Percentiles rank a stretch among this genome's conserved stretches.
These are phyloP conservation scores for Andrena haemorrhoa DNA, from an alignment of 2,888 invertebrate species.

Conservation along the genomic window DNA sequence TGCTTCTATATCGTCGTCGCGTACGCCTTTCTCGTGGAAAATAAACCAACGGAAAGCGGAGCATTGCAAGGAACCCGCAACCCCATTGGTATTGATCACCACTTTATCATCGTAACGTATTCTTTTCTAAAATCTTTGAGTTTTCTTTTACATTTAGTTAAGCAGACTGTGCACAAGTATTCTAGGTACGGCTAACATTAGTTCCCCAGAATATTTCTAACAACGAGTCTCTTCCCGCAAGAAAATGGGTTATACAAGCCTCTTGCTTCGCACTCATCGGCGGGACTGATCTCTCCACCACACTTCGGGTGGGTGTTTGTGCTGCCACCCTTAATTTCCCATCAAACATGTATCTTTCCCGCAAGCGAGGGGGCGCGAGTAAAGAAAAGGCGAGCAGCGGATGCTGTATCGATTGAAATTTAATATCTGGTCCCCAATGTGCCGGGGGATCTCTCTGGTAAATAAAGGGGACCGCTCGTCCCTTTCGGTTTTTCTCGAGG, in stretches of 20 bases:
- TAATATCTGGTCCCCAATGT: slow-evolving; percentile 80
- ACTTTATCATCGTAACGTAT: not conserved
- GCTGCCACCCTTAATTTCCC: slow-evolving; percentile 73
- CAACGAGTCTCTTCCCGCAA: not conserved
- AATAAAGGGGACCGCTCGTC: slow-evolving; percentile 76
- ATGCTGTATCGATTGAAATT: slow-evolving; percentile 83
- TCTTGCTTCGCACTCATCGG: slow-evolving; percentile 34
- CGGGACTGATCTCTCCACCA: slow-evolving; percentile 39
- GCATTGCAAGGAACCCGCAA: not conserved
- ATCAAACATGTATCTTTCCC: slow-evolving; percentile 73
- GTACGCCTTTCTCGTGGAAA: slow-evolving; percentile 28
- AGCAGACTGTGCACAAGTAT: not conserved
- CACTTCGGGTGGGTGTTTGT: slow-evolving; percentile 60
- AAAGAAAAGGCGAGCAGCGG: slow-evolving; percentile 73
- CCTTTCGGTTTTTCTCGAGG: slow-evolving; percentile 53
- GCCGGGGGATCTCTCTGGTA: slow-evolving; percentile 76
- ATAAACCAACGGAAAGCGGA: slow-evolving; percentile 25
- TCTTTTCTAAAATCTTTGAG: not conserved
- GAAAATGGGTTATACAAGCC: slow-evolving; percentile 11
- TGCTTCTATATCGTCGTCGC: slow-evolving; percentile 11
- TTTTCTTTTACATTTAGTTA: not conserved
- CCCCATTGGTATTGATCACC: slow-evolving; percentile 2
- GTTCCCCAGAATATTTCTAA: not conserved
- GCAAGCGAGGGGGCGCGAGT: slow-evolving; percentile 63
- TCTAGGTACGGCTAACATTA: not conserved